Evolutionary conservation across 2,113 vertebrate genomes (phyloP).

Genomic region (Percina caprodes): DNA sequence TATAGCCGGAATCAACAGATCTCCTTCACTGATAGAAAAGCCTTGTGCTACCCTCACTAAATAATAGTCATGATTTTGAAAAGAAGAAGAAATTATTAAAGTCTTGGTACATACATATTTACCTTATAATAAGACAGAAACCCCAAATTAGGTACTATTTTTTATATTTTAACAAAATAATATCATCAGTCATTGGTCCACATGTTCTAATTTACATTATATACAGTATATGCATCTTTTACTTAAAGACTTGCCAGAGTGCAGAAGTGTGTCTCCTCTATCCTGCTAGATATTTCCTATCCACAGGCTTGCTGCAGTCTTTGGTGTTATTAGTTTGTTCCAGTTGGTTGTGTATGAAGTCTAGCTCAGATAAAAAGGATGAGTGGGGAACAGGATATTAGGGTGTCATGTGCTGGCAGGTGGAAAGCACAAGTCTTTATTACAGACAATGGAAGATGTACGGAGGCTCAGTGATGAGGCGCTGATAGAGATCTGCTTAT

Average conservation of each 20-base stretch:
- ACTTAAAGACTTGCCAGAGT: background rate
- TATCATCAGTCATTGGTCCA: no score
- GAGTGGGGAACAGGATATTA: slow-evolving; percentile 82
- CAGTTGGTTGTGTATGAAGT: slow-evolving; percentile 58
- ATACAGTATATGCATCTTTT: background rate
- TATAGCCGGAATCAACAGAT: no score
- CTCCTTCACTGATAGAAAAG: no score
- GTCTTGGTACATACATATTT: no score
- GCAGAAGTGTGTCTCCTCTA: background rate
- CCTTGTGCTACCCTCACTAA: no score
- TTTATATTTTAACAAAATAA: no score
- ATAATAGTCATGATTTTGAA: no score
- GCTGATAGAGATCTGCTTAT: slow-evolving; percentile 82
- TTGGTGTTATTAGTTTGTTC: slow-evolving; percentile 61
- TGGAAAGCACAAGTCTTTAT: slow-evolving; percentile 76
- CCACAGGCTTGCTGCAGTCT: slow-evolving; percentile 10
- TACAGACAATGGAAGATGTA: slow-evolving; percentile 71
- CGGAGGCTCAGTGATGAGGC: slow-evolving; percentile 70
- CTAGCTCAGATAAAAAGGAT: slow-evolving; percentile 65
- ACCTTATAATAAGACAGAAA: no score
- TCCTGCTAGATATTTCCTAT: background rate
- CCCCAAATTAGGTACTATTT: no score
- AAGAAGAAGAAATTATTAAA: no score
- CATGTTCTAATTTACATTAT: background rate
- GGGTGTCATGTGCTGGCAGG: slow-evolving; percentile 75